Evolutionary conservation across 1,140 invertebrate genomes (phyloP).

Genomic region (Pseudobourletiella spinata): DNA sequence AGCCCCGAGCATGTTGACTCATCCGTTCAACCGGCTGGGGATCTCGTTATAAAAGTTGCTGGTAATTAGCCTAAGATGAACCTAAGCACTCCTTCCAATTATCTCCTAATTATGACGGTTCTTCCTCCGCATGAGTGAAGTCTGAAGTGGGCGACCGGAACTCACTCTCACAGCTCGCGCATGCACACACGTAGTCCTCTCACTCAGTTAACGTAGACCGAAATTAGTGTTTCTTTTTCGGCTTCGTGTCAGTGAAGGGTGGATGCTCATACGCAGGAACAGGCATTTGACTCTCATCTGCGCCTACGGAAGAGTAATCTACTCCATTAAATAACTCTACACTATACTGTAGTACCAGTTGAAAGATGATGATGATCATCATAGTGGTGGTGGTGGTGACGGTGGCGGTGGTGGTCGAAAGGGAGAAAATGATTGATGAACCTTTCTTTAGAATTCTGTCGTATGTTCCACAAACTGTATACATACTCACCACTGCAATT

Average conservation of each 20-base stretch:
- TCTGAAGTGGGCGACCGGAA: neutral
- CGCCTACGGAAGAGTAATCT: too few species aligned
- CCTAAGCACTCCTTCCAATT: constrained; percentile 10
- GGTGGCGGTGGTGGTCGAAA: neutral
- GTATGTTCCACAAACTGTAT: neutral
- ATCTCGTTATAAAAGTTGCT: too few species aligned
- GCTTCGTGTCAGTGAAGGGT: neutral
- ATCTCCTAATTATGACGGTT: constrained; percentile 18
- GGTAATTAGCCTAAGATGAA: constrained; percentile 4
- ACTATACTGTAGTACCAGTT: too few species aligned
- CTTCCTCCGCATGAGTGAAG: neutral
- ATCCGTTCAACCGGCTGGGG: too few species aligned
- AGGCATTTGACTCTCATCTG: too few species aligned
- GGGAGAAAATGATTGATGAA: constrained; percentile 20
- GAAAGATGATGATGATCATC: too few species aligned
- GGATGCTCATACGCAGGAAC: too few species aligned
- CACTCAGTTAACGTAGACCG: neutral
- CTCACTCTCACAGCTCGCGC: too few species aligned
- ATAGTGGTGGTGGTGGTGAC: neutral
- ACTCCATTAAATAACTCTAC: too few species aligned
- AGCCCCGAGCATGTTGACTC: too few species aligned
- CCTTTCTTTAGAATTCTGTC: constrained; percentile 12
- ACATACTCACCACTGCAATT: neutral
- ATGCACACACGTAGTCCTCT: too few species aligned
- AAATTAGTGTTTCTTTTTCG: neutral